Evolutionary conservation across 2,888 invertebrate species (phyloP), one percentile per base, ranked within the genome.

Genomic region (Eupithecia exiguata): DNA sequence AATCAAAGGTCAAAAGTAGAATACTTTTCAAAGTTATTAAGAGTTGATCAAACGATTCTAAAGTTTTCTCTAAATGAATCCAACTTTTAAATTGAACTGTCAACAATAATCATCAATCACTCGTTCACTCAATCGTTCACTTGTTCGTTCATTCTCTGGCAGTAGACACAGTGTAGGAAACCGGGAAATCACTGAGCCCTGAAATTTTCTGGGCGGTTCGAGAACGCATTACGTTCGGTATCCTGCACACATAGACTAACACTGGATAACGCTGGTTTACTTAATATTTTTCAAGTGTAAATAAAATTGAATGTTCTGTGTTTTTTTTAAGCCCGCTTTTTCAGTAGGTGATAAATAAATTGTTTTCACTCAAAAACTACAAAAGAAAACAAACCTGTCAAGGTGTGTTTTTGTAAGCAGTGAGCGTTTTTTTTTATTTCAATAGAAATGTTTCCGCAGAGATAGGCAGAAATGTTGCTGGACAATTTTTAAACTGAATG

Each of bases 171-270:
- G 30, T 62, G 43, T 72, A 70, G 72, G 65, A 65, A 68, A 72
- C 35, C 62, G 66, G 68, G 21, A 66, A 71, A 76, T 73, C 76
- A 74, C 66, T 72, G 71, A 67, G 66, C 65, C 62, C 61, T 63
- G 69, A 76, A 73, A 74, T 76, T 71, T 73, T 53, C 25, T 58
- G 66, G 76, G 71, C 71, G 76, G 71, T 67, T 49, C 10, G 68
- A 40, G 63, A 63, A 62, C 40, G 68, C 36, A 61, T 69, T 73
- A 69, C 66, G 62, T 73, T 71, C 36, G 73, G 73, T 53, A 73
- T 62, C 68, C 71, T 62, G 62, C 70, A 69, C 69, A 70, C 5
- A 40, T 25, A 25, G 16, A 5, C 5, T 14, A n/a, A 10, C 0
- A 38, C 21, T 40, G 38, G 40, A 40, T 21, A 58, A n/a, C 6